These are phyloP conservation scores for Harpagoxenus sublaevis DNA, from an alignment of 2,888 invertebrate species.

Conservation along the genomic window DNA sequence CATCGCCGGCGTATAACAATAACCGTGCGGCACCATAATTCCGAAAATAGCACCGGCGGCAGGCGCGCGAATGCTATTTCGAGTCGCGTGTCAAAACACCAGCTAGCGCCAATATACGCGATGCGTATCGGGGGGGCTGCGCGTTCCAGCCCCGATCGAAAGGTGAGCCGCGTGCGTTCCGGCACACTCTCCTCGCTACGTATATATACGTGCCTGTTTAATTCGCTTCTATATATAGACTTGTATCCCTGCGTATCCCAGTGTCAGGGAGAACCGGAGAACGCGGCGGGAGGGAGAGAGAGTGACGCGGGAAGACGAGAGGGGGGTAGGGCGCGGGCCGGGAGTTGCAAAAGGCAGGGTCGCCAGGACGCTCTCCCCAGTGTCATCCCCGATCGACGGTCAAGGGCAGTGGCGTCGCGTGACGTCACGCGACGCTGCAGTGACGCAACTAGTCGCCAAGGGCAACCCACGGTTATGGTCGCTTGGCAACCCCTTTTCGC, in stretches of 20 bases:
- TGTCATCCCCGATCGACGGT: constrained; percentile 77
- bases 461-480: constrained; percentile 81
- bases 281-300: not conserved
- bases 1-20: constrained; percentile 33
- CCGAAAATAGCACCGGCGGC: constrained; percentile 30
- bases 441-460: constrained; percentile 84
- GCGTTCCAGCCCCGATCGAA: constrained; percentile 18
- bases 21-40: constrained; percentile 32
- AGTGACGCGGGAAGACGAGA: not conserved
- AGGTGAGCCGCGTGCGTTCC: constrained; percentile 22
- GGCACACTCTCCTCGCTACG: not conserved
- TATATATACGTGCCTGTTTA: not conserved
- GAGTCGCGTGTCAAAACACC: constrained; percentile 45
- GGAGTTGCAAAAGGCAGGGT: constrained; percentile 55
- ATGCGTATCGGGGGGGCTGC: not conserved
- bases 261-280: not conserved
- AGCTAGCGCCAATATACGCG: not conserved
- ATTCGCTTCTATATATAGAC: constrained; percentile 44
- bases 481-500: constrained; percentile 81
- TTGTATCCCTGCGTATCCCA: constrained; percentile 35
- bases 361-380: constrained; percentile 73
- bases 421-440: constrained; percentile 84
- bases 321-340: not conserved
- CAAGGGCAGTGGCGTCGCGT: constrained; percentile 84
- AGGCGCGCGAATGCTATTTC: constrained; percentile 35